Evolutionary conservation across 53 echinoderm and acorn worm species (phyloP), one percentile per base, ranked within the genome.

Genomic region (Paracentrotus lividus): DNA sequence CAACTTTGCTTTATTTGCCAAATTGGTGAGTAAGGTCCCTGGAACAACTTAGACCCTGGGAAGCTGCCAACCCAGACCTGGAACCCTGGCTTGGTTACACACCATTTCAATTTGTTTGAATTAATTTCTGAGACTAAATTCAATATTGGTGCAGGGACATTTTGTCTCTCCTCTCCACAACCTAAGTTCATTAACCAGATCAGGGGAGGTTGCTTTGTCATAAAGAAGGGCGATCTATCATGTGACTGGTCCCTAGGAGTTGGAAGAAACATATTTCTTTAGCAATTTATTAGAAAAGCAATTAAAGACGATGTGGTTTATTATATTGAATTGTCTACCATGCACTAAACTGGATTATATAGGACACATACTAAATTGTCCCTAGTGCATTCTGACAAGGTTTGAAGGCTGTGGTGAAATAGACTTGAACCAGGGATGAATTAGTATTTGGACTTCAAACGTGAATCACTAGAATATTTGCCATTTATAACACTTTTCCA

Each of bases 1-100:
- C 81, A 81, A 81, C 81, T 81, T n/a, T 81, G 45, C 47, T 81
- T 81, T 81, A 81, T 44, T 81, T 81, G 45, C 44, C 81, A 81
- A 81, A 45, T 81, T 45, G 27, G 45, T 14, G 6, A 32, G 36
- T 40, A 72, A 38, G 33, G 3, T 72, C 36, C 72, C 72, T 47
- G 44, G 81, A 47, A 44, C n/a, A 8, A 14, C 21, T 51, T 0
- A 27, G 47, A 14, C 45, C 81, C 81, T 47, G 81, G 81, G 49
- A 81, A 44, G 13, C n/a, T n/a, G 15, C 47, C 81, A 27, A 34
- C 81, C 81, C 81, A 20, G 26, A 21, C 44, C 26, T 44, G 45
- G 26, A 45, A 44, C 47, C 81, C n/a, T 13, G 47, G 81, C 81
- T 81, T 44, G 81, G 81, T 81, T 81, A 81, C 81, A 81, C 81